Evolutionary conservation across 2,888 invertebrate genomes (phyloP).

Genomic region (Trachelus tabidus): DNA sequence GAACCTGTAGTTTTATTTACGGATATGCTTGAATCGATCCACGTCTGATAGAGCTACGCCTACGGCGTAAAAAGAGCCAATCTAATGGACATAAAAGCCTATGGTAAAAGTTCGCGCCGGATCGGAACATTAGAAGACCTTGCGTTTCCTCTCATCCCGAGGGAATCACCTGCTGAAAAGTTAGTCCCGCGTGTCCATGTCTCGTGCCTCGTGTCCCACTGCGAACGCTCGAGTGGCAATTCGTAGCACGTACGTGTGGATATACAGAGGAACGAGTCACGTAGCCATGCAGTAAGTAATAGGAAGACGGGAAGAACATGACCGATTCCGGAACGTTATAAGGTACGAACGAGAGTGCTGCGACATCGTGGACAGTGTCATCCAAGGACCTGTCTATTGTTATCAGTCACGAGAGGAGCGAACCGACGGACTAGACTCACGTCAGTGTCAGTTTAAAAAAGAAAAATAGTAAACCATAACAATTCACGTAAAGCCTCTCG

Average conservation of each 20-base stretch:
- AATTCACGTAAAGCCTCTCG: neutral
- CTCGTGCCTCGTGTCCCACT: neutral
- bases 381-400: neutral
- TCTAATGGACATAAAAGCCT: neutral
- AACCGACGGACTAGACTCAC: neutral
- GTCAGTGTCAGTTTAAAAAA: neutral
- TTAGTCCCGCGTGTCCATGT: neutral
- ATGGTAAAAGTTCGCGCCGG: neutral
- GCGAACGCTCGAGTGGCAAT: neutral
- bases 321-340: neutral
- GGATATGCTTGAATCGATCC: neutral
- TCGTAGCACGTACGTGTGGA: neutral
- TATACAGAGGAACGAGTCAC: neutral
- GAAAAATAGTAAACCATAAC: neutral
- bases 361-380: neutral
- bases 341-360: neutral
- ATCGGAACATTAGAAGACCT: neutral
- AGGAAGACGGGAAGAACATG: neutral
- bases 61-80: neutral
- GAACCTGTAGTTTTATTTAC: neutral
- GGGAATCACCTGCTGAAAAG: neutral
- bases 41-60: neutral
- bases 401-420: neutral
- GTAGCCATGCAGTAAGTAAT: neutral
- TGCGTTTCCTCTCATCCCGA: neutral